Conservation (phyloP, 1,140 invertebrate genomes). For the Drosophila sp. region DNA sequence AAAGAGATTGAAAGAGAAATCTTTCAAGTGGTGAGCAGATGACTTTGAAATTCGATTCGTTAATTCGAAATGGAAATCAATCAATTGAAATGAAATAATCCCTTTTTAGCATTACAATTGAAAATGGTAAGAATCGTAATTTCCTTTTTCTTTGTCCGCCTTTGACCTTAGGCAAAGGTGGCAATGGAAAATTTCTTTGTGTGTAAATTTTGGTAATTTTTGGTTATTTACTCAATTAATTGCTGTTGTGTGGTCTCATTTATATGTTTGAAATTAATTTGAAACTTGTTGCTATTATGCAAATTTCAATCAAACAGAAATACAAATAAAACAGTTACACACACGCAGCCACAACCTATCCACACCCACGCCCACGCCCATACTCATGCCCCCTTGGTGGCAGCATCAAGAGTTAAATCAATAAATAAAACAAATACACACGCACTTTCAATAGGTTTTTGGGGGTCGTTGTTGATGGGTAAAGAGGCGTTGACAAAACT, state of each 20-base stretch:
- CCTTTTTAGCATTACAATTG: background rate
- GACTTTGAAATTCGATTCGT: constrained; percentile 11
- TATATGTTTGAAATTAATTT: constrained; percentile 16
- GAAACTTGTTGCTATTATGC: constrained; percentile 43
- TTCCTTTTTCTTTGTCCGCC: background rate
- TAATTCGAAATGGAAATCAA: constrained; percentile 1
- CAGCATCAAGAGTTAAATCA: constrained; percentile 35
- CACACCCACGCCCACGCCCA: background rate
- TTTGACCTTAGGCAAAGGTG: background rate
- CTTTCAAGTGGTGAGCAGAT: constrained; percentile 3
- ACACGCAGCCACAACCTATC: constrained; percentile 1
- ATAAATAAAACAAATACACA: constrained; percentile 51
- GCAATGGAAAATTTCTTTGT: background rate
- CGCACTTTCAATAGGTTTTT: constrained; percentile 28
- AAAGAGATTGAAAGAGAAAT: constrained; percentile 3
- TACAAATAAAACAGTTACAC: constrained; percentile 2
- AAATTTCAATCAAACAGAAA: constrained; percentile 45
- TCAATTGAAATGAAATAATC: constrained; percentile 1
- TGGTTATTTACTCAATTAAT: constrained; percentile 3
- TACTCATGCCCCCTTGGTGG: background rate
- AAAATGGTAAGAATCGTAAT: background rate
- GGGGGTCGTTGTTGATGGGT: background rate
- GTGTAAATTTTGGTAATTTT: constrained; percentile 3
- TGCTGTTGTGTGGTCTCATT: background rate
- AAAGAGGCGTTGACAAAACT: constrained; percentile 48